Conservation (phyloP, 2,888 invertebrate genomes). For the Lamellibrachia columna region DNA sequence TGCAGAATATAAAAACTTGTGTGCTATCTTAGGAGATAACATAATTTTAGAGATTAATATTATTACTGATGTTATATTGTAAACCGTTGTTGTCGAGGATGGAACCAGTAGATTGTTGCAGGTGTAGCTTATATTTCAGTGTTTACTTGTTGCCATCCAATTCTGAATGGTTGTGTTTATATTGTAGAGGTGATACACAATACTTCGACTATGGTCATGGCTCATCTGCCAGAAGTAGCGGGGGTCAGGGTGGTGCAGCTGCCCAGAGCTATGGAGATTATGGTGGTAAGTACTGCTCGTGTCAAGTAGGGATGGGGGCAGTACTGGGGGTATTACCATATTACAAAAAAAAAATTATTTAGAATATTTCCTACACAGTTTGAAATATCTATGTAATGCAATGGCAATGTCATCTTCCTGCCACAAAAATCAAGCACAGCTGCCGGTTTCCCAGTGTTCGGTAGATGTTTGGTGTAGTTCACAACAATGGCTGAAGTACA, state of each 20-base stretch:
- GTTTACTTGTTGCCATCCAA: background rate
- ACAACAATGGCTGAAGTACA: too few relatives aligned
- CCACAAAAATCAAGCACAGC: too few relatives aligned
- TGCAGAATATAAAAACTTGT: too few relatives aligned
- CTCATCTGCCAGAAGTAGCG: background rate
- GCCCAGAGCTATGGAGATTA: background rate
- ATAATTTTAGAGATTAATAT: too few relatives aligned
- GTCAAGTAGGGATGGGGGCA: background rate
- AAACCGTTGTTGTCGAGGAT: background rate
- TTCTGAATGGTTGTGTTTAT: background rate
- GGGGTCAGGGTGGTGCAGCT: background rate
- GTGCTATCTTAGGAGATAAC: too few relatives aligned
- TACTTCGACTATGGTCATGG: conserved; percentile 1
- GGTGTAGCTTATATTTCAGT: background rate
- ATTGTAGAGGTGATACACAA: background rate
- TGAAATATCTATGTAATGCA: too few relatives aligned
- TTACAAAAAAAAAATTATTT: too few relatives aligned
- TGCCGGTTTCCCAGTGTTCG: too few relatives aligned
- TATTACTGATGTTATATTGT: background rate
- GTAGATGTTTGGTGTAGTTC: too few relatives aligned
- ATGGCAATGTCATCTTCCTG: too few relatives aligned
- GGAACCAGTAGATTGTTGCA: background rate
- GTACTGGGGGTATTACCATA: too few relatives aligned
- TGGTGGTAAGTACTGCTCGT: background rate
- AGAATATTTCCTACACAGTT: too few relatives aligned